Percentiles rank a stretch among this genome's conserved stretches.
These are phyloP conservation scores for Antheraea pernyi DNA, from an alignment of 1,140 invertebrate genomes.

Conservation along the genomic window DNA sequence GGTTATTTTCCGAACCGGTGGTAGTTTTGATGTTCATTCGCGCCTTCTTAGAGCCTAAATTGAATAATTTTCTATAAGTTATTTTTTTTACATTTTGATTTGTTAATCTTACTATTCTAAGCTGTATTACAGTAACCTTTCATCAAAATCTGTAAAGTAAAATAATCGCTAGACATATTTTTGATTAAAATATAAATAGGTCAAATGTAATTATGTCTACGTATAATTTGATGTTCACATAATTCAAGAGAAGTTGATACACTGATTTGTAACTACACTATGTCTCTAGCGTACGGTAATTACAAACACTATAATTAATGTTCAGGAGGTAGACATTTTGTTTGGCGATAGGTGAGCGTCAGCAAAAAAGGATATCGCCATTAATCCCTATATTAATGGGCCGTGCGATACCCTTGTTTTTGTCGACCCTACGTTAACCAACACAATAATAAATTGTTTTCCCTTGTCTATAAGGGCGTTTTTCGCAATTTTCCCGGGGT, in stretches of 20 bases:
- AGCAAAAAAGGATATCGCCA: slow-evolving; percentile 35
- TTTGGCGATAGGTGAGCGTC: slow-evolving; percentile 27
- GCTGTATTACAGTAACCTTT: too few relatives aligned
- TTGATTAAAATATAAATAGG: too few relatives aligned
- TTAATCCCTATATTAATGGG: slow-evolving; percentile 37
- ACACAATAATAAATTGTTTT: not conserved
- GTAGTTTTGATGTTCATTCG: too few relatives aligned
- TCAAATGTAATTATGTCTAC: too few relatives aligned
- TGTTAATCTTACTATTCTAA: too few relatives aligned
- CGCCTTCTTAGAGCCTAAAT: too few relatives aligned
- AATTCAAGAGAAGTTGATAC: not conserved
- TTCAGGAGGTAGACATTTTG: slow-evolving; percentile 19
- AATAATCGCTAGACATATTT: too few relatives aligned
- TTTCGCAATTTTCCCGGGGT: not conserved
- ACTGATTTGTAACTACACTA: not conserved
- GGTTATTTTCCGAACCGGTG: too few relatives aligned
- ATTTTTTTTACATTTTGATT: too few relatives aligned
- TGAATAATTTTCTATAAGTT: too few relatives aligned
- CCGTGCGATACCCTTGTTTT: slow-evolving; percentile 33
- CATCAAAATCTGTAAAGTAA: too few relatives aligned
- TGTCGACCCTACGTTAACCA: slow-evolving; percentile 25
- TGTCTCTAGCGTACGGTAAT: not conserved
- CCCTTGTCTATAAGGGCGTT: not conserved
- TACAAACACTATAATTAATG: slow-evolving; percentile 19
- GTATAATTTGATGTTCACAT: not conserved